Conservation (phyloP, 2,797 vertebrate genomes). For the Caiman crocodilus region DNA sequence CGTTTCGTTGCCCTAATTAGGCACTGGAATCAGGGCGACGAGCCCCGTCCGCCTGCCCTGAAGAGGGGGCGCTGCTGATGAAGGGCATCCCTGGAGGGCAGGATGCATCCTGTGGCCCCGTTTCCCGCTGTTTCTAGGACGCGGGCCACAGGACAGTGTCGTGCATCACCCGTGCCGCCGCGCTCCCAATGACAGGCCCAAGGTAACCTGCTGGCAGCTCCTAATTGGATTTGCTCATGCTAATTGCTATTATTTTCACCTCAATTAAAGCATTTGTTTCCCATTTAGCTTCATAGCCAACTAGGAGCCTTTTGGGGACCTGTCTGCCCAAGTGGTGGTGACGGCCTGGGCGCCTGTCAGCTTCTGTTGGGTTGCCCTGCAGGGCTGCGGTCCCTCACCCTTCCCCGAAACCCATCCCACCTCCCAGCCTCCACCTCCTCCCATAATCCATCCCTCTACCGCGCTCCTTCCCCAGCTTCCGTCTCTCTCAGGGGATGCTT, state of each 20-base stretch:
- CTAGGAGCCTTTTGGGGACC: not conserved
- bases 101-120: fast-evolving
- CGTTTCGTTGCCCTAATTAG: not conserved
- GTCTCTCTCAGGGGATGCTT: not conserved
- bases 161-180: fast-evolving
- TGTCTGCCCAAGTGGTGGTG: fast-evolving
- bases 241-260: slow-evolving; percentile 29
- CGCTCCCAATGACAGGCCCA: not conserved
- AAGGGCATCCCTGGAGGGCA: fast-evolving
- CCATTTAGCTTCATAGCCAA: fast-evolving
- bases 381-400: not conserved
- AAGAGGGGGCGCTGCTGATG: not conserved
- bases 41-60: not conserved
- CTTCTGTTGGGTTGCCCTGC: fast-evolving
- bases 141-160: fast-evolving
- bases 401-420: not conserved
- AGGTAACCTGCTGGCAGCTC: fast-evolving
- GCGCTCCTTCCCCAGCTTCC: no score
- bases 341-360: not conserved
- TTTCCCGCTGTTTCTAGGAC: not conserved
- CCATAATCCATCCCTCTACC: not conserved
- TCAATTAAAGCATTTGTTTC: slow-evolving; percentile 55
- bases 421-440: fast-evolving
- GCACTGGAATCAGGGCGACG: fast-evolving
- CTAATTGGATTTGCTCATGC: slow-evolving; percentile 48